Percentiles rank a stretch among this genome's conserved stretches.
phyloP scores from a whole-genome alignment of 2,113 vertebrate genomes.

The Peucedramus taeniatus region DNA sequence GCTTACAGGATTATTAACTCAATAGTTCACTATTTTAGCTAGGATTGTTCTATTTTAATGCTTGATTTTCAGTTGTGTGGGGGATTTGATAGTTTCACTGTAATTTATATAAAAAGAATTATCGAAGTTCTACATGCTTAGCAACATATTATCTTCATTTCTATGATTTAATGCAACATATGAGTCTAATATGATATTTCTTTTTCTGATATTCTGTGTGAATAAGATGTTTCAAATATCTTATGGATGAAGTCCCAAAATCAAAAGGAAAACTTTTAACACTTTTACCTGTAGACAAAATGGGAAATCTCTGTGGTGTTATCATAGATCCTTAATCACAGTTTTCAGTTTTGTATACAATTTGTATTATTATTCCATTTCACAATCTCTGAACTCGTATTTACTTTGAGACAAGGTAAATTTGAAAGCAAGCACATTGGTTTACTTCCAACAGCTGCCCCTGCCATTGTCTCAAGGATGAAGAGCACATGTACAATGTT shows the following conservation, averaged over 20 bases:
- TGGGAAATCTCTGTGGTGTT: background rate
- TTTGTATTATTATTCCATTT: background rate
- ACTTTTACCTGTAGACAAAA: background rate
- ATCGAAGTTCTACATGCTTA: background rate
- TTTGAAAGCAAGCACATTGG: background rate
- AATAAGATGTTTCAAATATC: background rate
- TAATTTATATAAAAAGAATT: background rate
- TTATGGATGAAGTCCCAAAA: background rate
- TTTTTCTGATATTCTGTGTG: background rate
- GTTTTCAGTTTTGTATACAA: background rate
- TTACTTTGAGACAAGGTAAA: background rate
- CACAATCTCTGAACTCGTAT: background rate
- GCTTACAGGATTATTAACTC: background rate
- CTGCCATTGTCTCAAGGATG: background rate
- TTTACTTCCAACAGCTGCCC: background rate
- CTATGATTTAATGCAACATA: background rate
- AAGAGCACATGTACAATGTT: accelerated
- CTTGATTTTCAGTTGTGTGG: background rate
- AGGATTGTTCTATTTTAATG: background rate
- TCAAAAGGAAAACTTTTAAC: background rate
- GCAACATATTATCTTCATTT: background rate
- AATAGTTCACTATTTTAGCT: background rate
- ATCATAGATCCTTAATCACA: background rate
- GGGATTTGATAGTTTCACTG: background rate
- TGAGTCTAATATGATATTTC: background rate